Percentiles rank a stretch among this genome's conserved stretches.
phyloP scores from a whole-genome alignment of 2,888 invertebrate species.

The Bruchidius siliquastri region DNA sequence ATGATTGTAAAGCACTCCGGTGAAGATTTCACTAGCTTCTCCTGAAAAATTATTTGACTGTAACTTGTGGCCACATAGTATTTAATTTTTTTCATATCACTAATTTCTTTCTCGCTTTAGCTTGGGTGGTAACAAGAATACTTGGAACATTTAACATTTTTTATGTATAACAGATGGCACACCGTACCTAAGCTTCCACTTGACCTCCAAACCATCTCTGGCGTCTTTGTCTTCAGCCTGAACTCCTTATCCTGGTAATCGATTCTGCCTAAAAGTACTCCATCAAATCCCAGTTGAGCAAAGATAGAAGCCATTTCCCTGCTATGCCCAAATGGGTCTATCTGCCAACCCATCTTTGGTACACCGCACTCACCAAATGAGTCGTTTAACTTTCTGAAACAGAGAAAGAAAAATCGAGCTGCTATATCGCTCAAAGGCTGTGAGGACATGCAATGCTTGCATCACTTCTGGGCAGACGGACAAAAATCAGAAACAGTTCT shows the following conservation, averaged over 20 bases:
- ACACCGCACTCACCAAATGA: conserved; percentile 69
- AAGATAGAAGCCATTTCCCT: conserved; percentile 79
- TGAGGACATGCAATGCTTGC: too few species aligned
- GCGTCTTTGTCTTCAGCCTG: conserved; percentile 55
- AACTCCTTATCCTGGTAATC: conserved; percentile 77
- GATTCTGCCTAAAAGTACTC: conserved; percentile 78
- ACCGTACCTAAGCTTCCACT: conserved; percentile 69
- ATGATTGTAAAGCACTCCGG: conserved; percentile 70
- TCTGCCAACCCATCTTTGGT: conserved; percentile 76
- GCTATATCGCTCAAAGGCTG: too few species aligned
- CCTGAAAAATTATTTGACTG: conserved; percentile 43
- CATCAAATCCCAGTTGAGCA: conserved; percentile 84
- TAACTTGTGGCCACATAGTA: too few species aligned
- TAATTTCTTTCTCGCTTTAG: too few species aligned
- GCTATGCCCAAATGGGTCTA: conserved; percentile 84
- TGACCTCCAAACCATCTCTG: conserved; percentile 83
- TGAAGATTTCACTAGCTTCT: conserved; percentile 50
- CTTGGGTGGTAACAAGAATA: too few species aligned
- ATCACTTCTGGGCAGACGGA: too few species aligned
- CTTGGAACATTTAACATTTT: too few species aligned
- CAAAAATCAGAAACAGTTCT: too few species aligned
- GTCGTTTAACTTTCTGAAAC: conserved; percentile 51
- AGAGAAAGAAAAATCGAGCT: too few species aligned
- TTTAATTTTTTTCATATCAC: too few species aligned
- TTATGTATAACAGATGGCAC: too few species aligned